Base-by-base conservation (phyloP, 2,113 vertebrate genomes). In the Plectropomus leopardus region DNA sequence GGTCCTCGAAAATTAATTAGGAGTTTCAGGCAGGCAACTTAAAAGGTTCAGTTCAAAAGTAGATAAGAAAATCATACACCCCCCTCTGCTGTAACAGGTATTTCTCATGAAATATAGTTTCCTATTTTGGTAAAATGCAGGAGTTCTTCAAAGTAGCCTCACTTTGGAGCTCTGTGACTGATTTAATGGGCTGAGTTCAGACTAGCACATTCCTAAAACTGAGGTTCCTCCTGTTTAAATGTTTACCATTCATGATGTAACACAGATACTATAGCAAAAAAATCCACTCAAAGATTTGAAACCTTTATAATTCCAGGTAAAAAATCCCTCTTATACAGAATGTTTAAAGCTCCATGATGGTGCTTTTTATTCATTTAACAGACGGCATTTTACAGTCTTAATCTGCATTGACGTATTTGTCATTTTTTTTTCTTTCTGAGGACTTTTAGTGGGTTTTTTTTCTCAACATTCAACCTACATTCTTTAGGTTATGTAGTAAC, bases 51-150 rank as follows among this genome's bases (percentile, higher is more conserved):
- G 26, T 66, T 77, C 23, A 84, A 72, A 67, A 23, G 45, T 23
- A 72, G 73, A 44, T 81, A 63, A 54, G 11, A 78, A 19, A 81
- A 57, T 80, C 40, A 70, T 36, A 64, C 16, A 66, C 65, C 24
- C 7, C 7, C 7, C 24, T 76, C 28, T 67, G 59, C 60, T 72
- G 24, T 71, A 42, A 58, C 44, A 81, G 79, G 47, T 78, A 80
- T 67, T 75, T 76, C 36, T 80, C 3, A 13, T 66, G 42, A 74
- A 86, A 80, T 59, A 80, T 59, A 47, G 6, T 81, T 82, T 82
- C 86, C 87, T 91, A 84, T 82, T 90, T 86, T 90, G 88, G 89
- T 90, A 71, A 93, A 84, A 78, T 24, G 21, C 72, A 74, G 66
- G 24, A 57, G 61, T 67, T 73, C 63, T 26, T 80, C 65, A 19